A percentile compares a stretch with the other conserved stretches of the same genome.
Conservation (phyloP, 2,888 invertebrate species). For the Caenorhabditis angaria region DNA sequence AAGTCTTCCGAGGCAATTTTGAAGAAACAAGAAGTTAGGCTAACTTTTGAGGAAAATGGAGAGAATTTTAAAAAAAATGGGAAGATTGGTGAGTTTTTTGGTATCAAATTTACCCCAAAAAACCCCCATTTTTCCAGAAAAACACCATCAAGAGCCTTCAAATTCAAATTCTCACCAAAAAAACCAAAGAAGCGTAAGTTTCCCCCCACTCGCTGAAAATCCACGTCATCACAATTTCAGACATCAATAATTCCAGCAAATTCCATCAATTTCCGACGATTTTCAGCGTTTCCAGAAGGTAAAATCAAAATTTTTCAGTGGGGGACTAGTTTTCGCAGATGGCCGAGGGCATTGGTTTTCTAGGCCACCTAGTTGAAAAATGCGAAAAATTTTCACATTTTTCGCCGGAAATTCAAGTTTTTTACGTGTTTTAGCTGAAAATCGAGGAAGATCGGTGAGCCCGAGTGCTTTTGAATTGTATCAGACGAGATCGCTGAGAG, state of each 20-base stretch:
- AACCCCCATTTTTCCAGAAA: background rate
- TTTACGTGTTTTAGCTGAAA: constrained; percentile 15
- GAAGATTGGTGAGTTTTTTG: constrained; percentile 15
- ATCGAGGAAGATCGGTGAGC: constrained; percentile 37
- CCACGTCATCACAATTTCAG: constrained; percentile 24
- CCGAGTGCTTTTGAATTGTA: constrained; percentile 32
- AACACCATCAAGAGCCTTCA: background rate
- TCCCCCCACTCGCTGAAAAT: background rate
- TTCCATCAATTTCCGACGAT: constrained; percentile 17
- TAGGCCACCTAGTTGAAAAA: background rate
- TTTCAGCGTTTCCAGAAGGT: constrained; percentile 33
- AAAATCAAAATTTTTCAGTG: constrained; percentile 5
- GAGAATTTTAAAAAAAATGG: constrained; percentile 19
- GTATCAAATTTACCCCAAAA: background rate
- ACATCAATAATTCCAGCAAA: constrained; percentile 30
- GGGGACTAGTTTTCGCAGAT: constrained; percentile 20
- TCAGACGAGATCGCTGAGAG: constrained; percentile 37
- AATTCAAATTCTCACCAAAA: background rate
- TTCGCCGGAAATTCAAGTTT: constrained; percentile 6
- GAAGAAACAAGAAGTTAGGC: background rate
- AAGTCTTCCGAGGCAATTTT: constrained; percentile 15
- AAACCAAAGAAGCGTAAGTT: background rate
- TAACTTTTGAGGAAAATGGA: background rate
- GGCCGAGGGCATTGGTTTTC: background rate
- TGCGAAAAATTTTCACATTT: constrained; percentile 18